A percentile compares a stretch with the other conserved stretches of the same genome.
phyloP scores from a whole-genome alignment of 2,113 vertebrate species.

The Amphiprion ocellaris region DNA sequence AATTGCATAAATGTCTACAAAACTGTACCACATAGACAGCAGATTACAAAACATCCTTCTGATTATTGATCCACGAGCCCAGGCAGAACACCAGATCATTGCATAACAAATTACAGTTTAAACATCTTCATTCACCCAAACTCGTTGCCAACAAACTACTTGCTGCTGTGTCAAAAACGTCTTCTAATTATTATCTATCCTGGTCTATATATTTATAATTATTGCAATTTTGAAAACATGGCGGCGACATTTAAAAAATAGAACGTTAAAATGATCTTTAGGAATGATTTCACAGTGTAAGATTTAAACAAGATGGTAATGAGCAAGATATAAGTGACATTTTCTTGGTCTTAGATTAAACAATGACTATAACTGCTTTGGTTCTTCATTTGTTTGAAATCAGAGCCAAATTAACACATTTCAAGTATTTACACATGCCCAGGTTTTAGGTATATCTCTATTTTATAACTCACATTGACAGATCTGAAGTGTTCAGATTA shows the following conservation, averaged over 20 bases:
- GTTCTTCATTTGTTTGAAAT: background rate
- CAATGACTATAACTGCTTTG: background rate
- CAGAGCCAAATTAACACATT: background rate
- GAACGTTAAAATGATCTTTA: background rate
- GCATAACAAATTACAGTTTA: background rate
- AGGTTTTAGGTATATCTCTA: no score
- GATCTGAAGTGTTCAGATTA: background rate
- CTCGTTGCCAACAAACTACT: background rate
- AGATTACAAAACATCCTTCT: background rate
- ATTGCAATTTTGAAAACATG: background rate
- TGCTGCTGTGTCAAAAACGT: background rate
- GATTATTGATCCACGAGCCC: background rate
- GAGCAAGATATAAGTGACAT: background rate
- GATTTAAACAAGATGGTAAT: background rate
- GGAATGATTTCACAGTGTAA: conserved; percentile 39
- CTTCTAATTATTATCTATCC: background rate
- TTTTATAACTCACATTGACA: background rate
- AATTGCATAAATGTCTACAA: no score
- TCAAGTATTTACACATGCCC: background rate
- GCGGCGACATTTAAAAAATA: background rate
- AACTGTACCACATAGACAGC: no score
- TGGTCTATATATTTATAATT: background rate
- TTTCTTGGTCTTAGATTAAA: background rate
- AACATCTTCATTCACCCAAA: background rate
- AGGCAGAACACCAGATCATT: background rate